Percentiles rank a stretch among this genome's conserved stretches.
Evolutionary conservation across 2,797 vertebrate species (phyloP).

Genomic region (Sphaeramia orbicularis): DNA sequence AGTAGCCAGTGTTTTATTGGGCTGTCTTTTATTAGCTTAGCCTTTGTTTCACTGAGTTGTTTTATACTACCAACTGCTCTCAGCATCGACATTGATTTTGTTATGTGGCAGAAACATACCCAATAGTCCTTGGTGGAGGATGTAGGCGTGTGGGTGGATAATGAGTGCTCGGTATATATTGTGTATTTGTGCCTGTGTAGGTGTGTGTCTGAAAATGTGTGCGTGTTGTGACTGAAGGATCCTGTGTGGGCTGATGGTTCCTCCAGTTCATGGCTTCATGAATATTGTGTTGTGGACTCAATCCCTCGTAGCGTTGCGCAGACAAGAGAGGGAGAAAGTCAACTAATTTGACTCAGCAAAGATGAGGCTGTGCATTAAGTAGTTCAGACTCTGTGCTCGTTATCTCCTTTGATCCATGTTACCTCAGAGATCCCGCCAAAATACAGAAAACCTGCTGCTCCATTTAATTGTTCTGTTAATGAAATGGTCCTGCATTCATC

Average conservation of each 20-base stretch:
- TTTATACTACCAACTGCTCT: conserved; percentile 60
- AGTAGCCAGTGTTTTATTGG: conserved; percentile 54
- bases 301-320: conserved; percentile 49
- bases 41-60: conserved; percentile 67
- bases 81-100: conserved; percentile 68
- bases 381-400: conserved; percentile 50
- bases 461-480: conserved; percentile 60
- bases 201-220: conserved; percentile 35
- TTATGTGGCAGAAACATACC: conserved; percentile 69
- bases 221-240: conserved; percentile 61
- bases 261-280: conserved; percentile 75
- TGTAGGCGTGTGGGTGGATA: conserved; percentile 74
- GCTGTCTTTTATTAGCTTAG: conserved; percentile 64
- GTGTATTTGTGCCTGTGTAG: conserved; percentile 63
- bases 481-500: conserved; percentile 19
- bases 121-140: conserved; percentile 65
- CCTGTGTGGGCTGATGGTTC: conserved; percentile 69
- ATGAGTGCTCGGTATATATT: conserved; percentile 67
- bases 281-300: conserved; percentile 73
- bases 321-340: conserved; percentile 36
- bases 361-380: conserved; percentile 46
- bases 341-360: conserved; percentile 72
- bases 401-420: conserved; percentile 60
- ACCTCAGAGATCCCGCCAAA: conserved; percentile 45
- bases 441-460: conserved; percentile 49